Evolutionary conservation across 2,888 invertebrate species (phyloP).

Genomic region (Acrobasis suavella): DNA sequence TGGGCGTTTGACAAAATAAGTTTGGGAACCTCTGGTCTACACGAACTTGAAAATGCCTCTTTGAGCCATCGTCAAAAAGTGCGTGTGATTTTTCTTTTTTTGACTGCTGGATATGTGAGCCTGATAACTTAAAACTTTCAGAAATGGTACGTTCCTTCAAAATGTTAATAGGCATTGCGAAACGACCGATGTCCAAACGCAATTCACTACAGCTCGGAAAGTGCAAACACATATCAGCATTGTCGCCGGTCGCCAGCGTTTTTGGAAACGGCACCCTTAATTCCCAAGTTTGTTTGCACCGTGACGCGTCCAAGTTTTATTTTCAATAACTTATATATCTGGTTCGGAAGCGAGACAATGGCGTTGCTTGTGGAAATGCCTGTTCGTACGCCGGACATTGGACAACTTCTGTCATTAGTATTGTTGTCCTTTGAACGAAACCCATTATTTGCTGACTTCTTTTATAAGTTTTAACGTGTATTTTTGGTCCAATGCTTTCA

Average conservation of each 20-base stretch:
- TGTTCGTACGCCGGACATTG: constrained; percentile 16
- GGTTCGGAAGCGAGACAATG: constrained; percentile 36
- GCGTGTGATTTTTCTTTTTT: too few species aligned
- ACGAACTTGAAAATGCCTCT: too few species aligned
- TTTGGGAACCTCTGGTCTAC: too few species aligned
- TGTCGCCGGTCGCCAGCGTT: constrained; percentile 43
- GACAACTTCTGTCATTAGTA: constrained; percentile 23
- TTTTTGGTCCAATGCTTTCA: constrained; percentile 2
- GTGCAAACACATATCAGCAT: constrained; percentile 45
- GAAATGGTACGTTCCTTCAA: too few species aligned
- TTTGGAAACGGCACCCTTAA: constrained; percentile 59
- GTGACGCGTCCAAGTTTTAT: constrained; percentile 50
- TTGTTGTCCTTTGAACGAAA: constrained; percentile 17
- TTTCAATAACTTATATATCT: constrained; percentile 45
- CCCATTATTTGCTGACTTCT: constrained; percentile 17
- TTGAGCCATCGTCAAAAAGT: too few species aligned
- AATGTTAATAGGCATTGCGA: background rate
- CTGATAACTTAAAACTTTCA: too few species aligned
- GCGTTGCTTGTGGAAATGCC: constrained; percentile 26
- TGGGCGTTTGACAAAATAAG: too few species aligned
- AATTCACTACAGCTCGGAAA: constrained; percentile 32
- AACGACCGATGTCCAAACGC: constrained; percentile 11
- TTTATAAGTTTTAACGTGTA: constrained; percentile 9
- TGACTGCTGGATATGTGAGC: too few species aligned
- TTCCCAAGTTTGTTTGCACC: constrained; percentile 49